Conservation (phyloP, 2,888 invertebrate genomes). For the Chydorus sphaericus region DNA sequence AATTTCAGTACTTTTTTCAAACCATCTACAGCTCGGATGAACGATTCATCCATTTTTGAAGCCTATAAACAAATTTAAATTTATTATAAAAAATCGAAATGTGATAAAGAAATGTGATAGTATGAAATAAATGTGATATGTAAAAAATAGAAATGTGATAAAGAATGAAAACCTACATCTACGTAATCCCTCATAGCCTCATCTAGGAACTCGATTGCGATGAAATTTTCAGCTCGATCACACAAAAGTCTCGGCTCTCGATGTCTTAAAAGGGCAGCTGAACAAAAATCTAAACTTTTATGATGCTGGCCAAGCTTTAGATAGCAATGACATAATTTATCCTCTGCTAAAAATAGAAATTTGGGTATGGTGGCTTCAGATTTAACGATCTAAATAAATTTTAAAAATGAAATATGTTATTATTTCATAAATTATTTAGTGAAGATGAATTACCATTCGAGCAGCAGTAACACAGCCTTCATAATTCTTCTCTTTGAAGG, state of each 20-base stretch:
- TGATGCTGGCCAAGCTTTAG: conserved; percentile 49
- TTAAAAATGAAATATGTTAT: background rate
- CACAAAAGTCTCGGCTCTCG: conserved; percentile 65
- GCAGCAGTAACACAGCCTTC: conserved; percentile 52
- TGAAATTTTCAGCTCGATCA: conserved; percentile 82
- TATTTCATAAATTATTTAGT: conserved; percentile 1
- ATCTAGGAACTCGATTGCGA: conserved; percentile 78
- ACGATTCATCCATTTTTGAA: conserved; percentile 59
- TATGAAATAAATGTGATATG: too few species aligned
- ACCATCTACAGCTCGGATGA: conserved; percentile 75
- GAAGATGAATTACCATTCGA: conserved; percentile 33
- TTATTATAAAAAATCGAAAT: background rate
- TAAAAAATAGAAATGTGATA: too few species aligned
- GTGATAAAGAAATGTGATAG: background rate
- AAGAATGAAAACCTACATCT: conserved; percentile 9
- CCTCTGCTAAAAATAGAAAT: conserved; percentile 57
- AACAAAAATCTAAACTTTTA: conserved; percentile 62
- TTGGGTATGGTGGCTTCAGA: conserved; percentile 52
- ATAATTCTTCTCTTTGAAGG: conserved; percentile 46
- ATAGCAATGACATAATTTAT: conserved; percentile 67
- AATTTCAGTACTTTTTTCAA: conserved; percentile 72
- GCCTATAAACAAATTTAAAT: conserved; percentile 33
- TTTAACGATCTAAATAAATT: conserved; percentile 32
- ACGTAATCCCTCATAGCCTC: conserved; percentile 33
- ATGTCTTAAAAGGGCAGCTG: conserved; percentile 56